Evolutionary conservation across 2,113 vertebrate genomes (phyloP), one percentile per base, ranked within the genome.

Genomic region (Phalacrocorax pelagicus): DNA sequence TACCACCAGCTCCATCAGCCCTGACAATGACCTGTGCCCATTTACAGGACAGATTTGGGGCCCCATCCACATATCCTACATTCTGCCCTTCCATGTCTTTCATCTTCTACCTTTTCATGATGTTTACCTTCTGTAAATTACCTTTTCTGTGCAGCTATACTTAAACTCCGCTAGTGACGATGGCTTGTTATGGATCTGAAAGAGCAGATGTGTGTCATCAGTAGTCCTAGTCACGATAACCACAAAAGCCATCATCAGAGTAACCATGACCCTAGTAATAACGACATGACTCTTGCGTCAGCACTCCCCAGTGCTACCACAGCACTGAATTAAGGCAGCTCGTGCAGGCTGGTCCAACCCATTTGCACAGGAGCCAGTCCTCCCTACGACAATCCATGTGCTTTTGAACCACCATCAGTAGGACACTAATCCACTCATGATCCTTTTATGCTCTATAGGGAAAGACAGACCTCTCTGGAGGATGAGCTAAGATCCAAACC

Each of bases 251-350:
- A 38, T 34, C 36, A 62, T 15, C 30, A 29, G 18, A 69, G 44
- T 24, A 34, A 69, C 27, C 36, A 10, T 0, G 1, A 34, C 14
- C 30, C 42, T 22, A 14, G n/a, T 32, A 34, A 36, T 15, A 73
- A n/a, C 0, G 23, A 24, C 63, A 69, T 0, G 9, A 15, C 30
- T 52, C 44, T 17, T 32, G 5, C 42, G n/a, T 1, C 3, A 55
- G 26, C 21, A 29, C 54, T 49, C 30, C 47, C 30, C 22, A 8
- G 67, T 9, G 54, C 29, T 30, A 14, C 34, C 23, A 29, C 69
- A 47, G n/a, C 69, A 32, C n/a, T 47, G 38, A 46, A 30, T 13
- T 15, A 54, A 32, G 24, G 71, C 34, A 54, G 20, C 49, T n/a
- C 6, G 0, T 40, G 40, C 34, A 38, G 40, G 8, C 40, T 59